phyloP scores from a whole-genome alignment of 2,797 vertebrate species.

The Astyanax mexicanus region DNA sequence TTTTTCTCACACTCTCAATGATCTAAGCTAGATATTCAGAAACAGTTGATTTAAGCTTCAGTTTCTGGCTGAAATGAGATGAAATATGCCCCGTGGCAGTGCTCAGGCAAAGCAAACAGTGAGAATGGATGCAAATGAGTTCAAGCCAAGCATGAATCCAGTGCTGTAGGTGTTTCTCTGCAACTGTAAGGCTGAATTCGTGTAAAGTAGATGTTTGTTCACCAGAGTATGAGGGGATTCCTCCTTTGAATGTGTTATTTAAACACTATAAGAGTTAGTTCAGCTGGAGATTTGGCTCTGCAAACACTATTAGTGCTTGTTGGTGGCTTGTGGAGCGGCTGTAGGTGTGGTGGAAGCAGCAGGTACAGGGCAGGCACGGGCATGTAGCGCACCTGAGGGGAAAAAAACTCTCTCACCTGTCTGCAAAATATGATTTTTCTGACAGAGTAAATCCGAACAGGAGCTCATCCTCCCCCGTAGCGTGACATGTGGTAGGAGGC shows the following conservation, averaged over 20 bases:
- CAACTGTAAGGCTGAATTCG: too few relatives aligned
- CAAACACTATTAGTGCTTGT: conserved; percentile 18
- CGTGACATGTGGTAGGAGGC: conserved; percentile 61
- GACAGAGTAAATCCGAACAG: conserved; percentile 60
- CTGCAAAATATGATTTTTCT: conserved; percentile 72
- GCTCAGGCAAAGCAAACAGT: not conserved
- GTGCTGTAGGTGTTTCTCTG: not conserved
- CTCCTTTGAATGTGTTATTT: not conserved
- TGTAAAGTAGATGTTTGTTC: not conserved
- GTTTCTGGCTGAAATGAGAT: not conserved
- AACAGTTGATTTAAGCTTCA: not conserved
- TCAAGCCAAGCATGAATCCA: not conserved
- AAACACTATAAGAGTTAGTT: conserved; percentile 9
- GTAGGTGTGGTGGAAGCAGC: conserved; percentile 77
- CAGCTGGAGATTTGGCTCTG: conserved; percentile 10
- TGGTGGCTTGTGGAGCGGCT: conserved; percentile 39
- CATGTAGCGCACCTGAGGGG: conserved; percentile 71
- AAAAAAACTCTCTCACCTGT: conserved; percentile 66
- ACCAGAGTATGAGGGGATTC: not conserved
- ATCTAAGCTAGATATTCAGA: not conserved
- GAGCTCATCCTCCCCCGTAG: conserved; percentile 46
- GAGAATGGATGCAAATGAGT: not conserved
- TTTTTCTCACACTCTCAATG: too few relatives aligned
- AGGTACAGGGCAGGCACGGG: conserved; percentile 78
- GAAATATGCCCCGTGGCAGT: not conserved